Evolutionary conservation across 2,888 invertebrate genomes (phyloP).

Genomic region (Lithophane ornitopus): DNA sequence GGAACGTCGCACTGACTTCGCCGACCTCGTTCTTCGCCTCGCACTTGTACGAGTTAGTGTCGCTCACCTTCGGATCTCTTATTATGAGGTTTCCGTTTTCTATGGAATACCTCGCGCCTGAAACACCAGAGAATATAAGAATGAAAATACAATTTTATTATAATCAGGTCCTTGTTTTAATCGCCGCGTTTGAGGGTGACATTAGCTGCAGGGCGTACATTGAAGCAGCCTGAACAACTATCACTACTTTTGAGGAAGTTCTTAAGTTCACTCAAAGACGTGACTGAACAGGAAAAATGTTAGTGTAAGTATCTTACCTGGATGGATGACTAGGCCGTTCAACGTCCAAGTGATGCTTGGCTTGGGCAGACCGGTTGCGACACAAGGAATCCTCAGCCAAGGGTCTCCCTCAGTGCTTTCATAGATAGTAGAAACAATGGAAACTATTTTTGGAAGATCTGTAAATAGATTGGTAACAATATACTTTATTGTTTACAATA

Average conservation of each 20-base stretch:
- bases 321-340: constrained; percentile 11
- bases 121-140: background rate
- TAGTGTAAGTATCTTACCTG: constrained; percentile 29
- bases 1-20: constrained; percentile 21
- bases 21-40: constrained; percentile 45
- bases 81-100: constrained; percentile 44
- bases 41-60: constrained; percentile 46
- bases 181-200: too few relatives aligned
- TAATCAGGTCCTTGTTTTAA: too few relatives aligned
- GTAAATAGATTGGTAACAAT: constrained; percentile 5
- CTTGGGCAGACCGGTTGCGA: constrained; percentile 42
- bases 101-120: constrained; percentile 43
- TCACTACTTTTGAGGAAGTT: too few relatives aligned
- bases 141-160: background rate
- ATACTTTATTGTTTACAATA: too few relatives aligned
- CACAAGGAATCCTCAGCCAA: constrained; percentile 48
- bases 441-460: constrained; percentile 42
- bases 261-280: background rate
- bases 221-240: background rate
- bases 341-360: constrained; percentile 52
- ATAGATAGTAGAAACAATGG: constrained; percentile 5
- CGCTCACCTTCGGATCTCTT: constrained; percentile 34
- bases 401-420: constrained; percentile 43
- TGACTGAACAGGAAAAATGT: background rate
- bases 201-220: too few relatives aligned